phyloP scores from a whole-genome alignment of 2,113 vertebrate species.

The Hiodon tergisus region DNA sequence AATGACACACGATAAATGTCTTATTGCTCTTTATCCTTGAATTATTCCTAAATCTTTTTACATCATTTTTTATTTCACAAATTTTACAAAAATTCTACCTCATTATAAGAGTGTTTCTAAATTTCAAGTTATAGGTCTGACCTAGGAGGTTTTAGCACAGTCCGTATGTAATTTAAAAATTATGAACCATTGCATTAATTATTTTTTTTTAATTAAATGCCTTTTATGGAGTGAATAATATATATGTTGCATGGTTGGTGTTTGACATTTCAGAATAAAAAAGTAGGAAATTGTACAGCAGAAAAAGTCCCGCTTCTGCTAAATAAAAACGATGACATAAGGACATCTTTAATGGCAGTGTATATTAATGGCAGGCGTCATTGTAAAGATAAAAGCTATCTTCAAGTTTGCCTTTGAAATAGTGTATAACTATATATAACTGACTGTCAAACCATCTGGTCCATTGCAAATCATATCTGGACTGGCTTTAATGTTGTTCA shows the following conservation, averaged over 20 bases:
- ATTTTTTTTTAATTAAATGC: not conserved
- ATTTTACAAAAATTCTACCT: not conserved
- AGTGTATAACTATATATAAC: too few species aligned
- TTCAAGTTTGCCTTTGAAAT: constrained; percentile 16
- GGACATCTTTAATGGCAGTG: not conserved
- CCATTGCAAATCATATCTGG: constrained; percentile 15
- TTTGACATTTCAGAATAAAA: not conserved
- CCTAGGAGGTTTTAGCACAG: too few species aligned
- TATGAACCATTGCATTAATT: too few species aligned
- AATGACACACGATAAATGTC: not conserved
- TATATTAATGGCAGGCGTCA: not conserved
- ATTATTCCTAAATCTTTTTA: constrained; percentile 10
- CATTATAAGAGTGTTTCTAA: not conserved
- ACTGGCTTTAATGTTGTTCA: constrained; percentile 1
- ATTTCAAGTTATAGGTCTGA: not conserved
- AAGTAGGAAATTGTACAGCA: not conserved
- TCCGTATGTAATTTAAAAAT: too few species aligned
- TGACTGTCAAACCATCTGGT: constrained; percentile 24
- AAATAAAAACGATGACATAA: not conserved
- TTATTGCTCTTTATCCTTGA: not conserved
- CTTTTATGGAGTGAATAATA: too few species aligned
- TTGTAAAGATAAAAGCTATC: not conserved
- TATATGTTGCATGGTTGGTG: not conserved
- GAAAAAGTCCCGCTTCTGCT: not conserved
- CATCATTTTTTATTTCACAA: not conserved